Conservation (phyloP, 2,888 invertebrate species). For the Stenotaenia linearis region DNA sequence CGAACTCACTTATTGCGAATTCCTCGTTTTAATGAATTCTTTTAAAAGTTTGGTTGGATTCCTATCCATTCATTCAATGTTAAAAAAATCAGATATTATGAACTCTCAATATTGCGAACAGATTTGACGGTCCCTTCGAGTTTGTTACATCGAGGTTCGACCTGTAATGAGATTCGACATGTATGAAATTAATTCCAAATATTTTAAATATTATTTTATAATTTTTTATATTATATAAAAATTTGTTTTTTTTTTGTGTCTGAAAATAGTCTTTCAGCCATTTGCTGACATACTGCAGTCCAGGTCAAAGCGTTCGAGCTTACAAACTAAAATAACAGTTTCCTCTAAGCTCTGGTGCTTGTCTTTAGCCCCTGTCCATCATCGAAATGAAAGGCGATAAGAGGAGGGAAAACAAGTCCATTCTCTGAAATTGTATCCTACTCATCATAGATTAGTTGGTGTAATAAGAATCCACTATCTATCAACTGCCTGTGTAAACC, state of each 20-base stretch:
- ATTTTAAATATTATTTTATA: too few relatives aligned
- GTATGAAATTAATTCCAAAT: too few relatives aligned
- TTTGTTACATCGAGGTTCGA: too few relatives aligned
- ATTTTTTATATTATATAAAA: too few relatives aligned
- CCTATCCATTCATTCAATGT: too few relatives aligned
- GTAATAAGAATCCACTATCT: background rate
- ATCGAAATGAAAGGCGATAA: background rate
- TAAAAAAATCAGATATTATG: too few relatives aligned
- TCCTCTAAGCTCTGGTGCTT: background rate
- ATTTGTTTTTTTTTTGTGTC: background rate
- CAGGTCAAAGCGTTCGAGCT: background rate
- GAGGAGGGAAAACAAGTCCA: background rate
- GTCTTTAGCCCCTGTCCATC: conserved; percentile 9
- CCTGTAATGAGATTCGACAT: too few relatives aligned
- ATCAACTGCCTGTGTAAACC: background rate
- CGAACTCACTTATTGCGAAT: too few relatives aligned
- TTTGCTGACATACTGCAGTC: background rate
- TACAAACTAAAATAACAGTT: conserved; percentile 1
- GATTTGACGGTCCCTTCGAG: too few relatives aligned
- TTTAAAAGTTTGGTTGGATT: too few relatives aligned
- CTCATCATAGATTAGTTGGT: conserved; percentile 2
- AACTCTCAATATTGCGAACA: too few relatives aligned
- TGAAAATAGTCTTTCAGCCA: background rate
- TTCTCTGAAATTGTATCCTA: conserved; percentile 5
- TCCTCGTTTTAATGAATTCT: too few relatives aligned